These are phyloP conservation scores for Clarias batrachus DNA, from an alignment of 2,113 vertebrate genomes.

Conservation along the genomic window DNA sequence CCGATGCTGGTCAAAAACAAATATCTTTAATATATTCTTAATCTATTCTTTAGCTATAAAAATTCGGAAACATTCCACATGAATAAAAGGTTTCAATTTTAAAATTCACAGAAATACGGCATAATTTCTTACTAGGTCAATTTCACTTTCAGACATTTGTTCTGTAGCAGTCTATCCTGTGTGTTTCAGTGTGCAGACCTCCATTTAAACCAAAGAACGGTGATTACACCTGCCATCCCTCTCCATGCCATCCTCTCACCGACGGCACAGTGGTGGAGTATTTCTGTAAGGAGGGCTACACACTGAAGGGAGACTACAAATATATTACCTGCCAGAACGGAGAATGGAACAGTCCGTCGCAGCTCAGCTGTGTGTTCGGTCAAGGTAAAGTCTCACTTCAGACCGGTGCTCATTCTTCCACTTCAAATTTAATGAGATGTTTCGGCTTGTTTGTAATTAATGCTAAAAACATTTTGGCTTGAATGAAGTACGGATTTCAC, in stretches of 20 bases:
- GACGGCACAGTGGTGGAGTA: constrained; percentile 94
- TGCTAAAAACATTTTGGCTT: not conserved
- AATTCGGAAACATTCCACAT: not conserved
- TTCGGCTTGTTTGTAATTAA: not conserved
- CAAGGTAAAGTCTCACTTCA: constrained; percentile 72
- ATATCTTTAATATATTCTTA: not conserved
- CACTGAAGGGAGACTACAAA: constrained; percentile 90
- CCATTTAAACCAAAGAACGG: constrained; percentile 93
- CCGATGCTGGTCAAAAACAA: not conserved
- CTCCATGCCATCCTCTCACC: constrained; percentile 83
- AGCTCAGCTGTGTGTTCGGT: constrained; percentile 89
- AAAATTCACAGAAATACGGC: not conserved
- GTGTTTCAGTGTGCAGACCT: constrained; percentile 77
- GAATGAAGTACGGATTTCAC: not conserved
- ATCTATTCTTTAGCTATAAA: not conserved
- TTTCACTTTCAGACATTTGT: not conserved
- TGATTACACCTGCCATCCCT: constrained; percentile 90
- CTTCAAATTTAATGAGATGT: not conserved
- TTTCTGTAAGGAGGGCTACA: constrained; percentile 90
- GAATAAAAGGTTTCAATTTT: not conserved
- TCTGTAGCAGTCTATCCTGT: not conserved
- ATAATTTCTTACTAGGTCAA: not conserved
- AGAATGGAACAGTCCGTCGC: constrained; percentile 91
- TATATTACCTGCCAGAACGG: constrained; percentile 95
- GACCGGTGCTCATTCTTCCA: not conserved